Conservation (phyloP, 2,888 invertebrate species). For the Tenthredo scrophulariae region DNA sequence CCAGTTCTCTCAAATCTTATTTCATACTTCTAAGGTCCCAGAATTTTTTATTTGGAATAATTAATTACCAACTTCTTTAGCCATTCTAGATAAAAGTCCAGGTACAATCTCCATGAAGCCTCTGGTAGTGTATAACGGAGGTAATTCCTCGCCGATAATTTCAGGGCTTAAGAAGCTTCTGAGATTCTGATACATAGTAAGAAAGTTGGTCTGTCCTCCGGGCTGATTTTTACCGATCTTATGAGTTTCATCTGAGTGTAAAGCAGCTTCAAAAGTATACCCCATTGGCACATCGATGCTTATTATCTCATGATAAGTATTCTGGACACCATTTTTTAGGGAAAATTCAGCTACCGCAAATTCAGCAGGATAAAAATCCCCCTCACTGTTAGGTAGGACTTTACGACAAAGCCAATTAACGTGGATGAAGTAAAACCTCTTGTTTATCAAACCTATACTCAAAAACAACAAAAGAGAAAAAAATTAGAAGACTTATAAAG, state of each 20-base stretch:
- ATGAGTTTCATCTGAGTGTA: slow-evolving; percentile 78
- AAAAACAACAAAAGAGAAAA: background rate
- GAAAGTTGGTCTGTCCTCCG: slow-evolving; percentile 70
- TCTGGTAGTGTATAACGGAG: slow-evolving; percentile 77
- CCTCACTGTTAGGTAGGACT: slow-evolving; percentile 18
- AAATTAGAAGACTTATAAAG: background rate
- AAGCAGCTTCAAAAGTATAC: slow-evolving; percentile 76
- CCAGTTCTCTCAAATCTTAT: too few relatives aligned
- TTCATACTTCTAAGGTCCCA: background rate
- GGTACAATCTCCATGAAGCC: slow-evolving; percentile 59
- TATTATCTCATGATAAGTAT: slow-evolving; percentile 75
- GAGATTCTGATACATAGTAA: slow-evolving; percentile 76
- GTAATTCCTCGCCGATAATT: slow-evolving; percentile 62
- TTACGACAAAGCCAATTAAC: slow-evolving; percentile 73
- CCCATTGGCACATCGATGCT: slow-evolving; percentile 77
- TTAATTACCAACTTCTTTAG: slow-evolving; percentile 61
- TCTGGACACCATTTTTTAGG: slow-evolving; percentile 76
- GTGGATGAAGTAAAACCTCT: slow-evolving; percentile 74
- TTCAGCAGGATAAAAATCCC: slow-evolving; percentile 79
- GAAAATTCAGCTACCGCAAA: slow-evolving; percentile 79
- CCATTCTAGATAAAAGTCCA: slow-evolving; percentile 62
- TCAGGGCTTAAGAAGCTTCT: slow-evolving; percentile 74
- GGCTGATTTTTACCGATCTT: slow-evolving; percentile 75
- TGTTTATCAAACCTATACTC: slow-evolving; percentile 63
- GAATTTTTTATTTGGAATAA: slow-evolving; percentile 19